Percentiles rank a stretch among this genome's conserved stretches.
phyloP scores from a whole-genome alignment of 2,113 vertebrate species.

The Pterophyllum scalare region DNA sequence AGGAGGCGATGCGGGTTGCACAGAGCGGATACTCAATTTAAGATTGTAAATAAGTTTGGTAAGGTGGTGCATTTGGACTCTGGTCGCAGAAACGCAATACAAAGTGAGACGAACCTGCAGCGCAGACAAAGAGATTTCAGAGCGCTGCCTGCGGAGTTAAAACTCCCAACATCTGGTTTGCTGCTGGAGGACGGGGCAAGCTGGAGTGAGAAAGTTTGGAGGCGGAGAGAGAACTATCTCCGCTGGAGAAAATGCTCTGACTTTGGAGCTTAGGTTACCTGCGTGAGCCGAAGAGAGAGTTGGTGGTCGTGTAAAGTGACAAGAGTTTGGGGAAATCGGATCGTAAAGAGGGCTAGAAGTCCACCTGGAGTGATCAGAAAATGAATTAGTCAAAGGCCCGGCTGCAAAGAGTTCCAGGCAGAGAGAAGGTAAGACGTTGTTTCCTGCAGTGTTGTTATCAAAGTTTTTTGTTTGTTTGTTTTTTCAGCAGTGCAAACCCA shows the following conservation, averaged over 20 bases:
- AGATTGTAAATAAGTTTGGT: constrained; percentile 5
- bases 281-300: constrained; percentile 12
- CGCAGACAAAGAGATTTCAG: constrained; percentile 47
- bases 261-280: constrained; percentile 26
- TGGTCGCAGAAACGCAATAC: not conserved
- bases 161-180: constrained; percentile 67
- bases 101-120: constrained; percentile 24
- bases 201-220: constrained; percentile 56
- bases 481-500: constrained; percentile 3
- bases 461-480: not conserved
- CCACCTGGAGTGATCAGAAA: constrained; percentile 62
- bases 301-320: constrained; percentile 18
- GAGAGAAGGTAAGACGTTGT: constrained; percentile 70
- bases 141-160: constrained; percentile 34
- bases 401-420: constrained; percentile 51
- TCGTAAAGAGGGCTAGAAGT: constrained; percentile 47
- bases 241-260: constrained; percentile 64
- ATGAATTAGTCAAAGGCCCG: constrained; percentile 73
- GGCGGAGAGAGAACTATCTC: constrained; percentile 65
- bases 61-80: not conserved
- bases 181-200: constrained; percentile 64
- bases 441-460: not conserved
- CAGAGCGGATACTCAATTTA: not conserved
- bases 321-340: constrained; percentile 30
- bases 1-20: constrained; percentile 20